These are phyloP conservation scores for Drosophila ustulata DNA, from an alignment of 2,888 invertebrate species.

Conservation along the genomic window DNA sequence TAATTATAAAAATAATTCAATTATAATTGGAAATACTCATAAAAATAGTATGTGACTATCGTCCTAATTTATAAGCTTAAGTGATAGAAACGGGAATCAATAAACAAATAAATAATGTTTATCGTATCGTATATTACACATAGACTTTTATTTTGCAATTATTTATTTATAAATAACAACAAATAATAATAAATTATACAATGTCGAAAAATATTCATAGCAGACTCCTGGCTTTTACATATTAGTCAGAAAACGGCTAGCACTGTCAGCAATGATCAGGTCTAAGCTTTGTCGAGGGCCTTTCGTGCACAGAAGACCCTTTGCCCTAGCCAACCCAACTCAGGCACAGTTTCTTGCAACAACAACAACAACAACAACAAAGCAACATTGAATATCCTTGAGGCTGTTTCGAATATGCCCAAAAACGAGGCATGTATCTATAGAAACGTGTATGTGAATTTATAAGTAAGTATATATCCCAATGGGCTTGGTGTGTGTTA, in stretches of 20 bases:
- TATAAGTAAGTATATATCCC: conserved; percentile 34
- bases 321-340: conserved; percentile 30
- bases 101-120: too few species aligned
- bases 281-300: conserved; percentile 26
- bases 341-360: conserved; percentile 62
- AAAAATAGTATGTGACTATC: too few species aligned
- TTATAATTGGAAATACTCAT: too few species aligned
- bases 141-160: too few species aligned
- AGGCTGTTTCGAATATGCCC: conserved; percentile 57
- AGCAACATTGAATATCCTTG: conserved; percentile 60
- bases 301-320: conserved; percentile 20
- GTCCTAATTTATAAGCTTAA: too few species aligned
- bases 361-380: conserved; percentile 33
- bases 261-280: conserved; percentile 4
- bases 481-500: conserved; percentile 45
- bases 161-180: too few species aligned
- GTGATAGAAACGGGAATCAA: too few species aligned
- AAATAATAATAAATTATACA: too few species aligned
- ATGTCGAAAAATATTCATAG: not conserved
- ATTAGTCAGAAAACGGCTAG: not conserved
- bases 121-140: too few species aligned
- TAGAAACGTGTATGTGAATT: conserved; percentile 11
- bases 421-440: conserved; percentile 27
- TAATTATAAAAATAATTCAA: too few species aligned
- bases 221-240: not conserved